phyloP scores from a whole-genome alignment of 1,140 invertebrate genomes.

The Whitmania pigra region DNA sequence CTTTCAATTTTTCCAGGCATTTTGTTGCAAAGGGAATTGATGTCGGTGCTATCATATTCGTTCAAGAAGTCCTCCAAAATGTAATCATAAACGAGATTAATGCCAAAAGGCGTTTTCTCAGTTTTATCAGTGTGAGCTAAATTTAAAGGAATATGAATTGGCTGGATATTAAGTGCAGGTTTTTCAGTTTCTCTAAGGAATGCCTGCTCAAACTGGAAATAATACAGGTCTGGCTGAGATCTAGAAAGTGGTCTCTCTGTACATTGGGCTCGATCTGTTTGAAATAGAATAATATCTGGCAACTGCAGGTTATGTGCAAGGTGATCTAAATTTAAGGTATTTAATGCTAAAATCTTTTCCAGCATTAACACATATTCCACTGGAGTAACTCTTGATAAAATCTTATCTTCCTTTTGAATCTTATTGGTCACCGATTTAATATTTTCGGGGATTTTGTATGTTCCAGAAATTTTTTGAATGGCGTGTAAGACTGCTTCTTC shows the following conservation, averaged over 20 bases:
- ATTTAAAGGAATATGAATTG: background rate
- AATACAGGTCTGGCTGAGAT: background rate
- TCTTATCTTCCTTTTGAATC: background rate
- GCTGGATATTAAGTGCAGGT: background rate
- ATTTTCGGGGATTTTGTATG: background rate
- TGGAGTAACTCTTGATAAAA: background rate
- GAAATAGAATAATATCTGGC: background rate
- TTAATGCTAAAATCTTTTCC: conserved; percentile 5
- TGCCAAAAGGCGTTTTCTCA: background rate
- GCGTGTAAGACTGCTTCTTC: background rate
- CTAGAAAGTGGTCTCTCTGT: background rate
- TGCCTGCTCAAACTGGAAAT: background rate
- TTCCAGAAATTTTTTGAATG: background rate
- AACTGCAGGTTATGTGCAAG: background rate
- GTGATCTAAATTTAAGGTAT: background rate
- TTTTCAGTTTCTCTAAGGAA: background rate
- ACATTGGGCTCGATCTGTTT: background rate
- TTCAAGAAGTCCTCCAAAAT: background rate
- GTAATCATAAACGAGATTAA: conserved; percentile 8
- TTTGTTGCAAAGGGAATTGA: background rate
- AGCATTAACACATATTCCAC: background rate
- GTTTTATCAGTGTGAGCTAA: background rate
- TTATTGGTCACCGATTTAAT: background rate
- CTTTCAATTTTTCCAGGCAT: too few relatives aligned
- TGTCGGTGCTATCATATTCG: background rate